These are phyloP conservation scores for Anthoscopus minutus DNA, from an alignment of 2,113 vertebrate species.

Conservation along the genomic window DNA sequence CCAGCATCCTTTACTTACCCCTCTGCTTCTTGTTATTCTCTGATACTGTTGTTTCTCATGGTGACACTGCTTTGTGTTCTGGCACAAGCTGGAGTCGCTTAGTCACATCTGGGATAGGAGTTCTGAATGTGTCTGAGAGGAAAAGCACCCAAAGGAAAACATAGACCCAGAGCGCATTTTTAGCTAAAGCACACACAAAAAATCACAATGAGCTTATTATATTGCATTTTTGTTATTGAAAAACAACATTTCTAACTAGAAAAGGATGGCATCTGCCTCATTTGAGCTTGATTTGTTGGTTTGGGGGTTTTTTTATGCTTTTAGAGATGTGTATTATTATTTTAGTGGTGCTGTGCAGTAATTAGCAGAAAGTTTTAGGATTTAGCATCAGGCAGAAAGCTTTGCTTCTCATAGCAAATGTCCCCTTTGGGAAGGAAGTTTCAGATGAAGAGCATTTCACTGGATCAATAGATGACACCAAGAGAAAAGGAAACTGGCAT, in stretches of 20 bases:
- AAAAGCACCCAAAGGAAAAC: not conserved
- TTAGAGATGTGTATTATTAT: not conserved
- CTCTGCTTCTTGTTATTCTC: not conserved
- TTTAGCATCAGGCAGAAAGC: not conserved
- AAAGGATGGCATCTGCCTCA: not conserved
- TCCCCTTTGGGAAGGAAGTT: conserved; percentile 37
- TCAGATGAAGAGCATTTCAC: conserved; percentile 7
- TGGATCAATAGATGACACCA: conserved; percentile 24
- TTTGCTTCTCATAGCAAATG: not conserved
- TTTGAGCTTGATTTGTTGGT: not conserved
- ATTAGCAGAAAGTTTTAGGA: not conserved
- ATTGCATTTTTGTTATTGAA: not conserved
- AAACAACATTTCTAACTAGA: not conserved
- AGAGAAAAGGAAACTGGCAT: conserved; percentile 4
- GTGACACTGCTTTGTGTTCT: not conserved
- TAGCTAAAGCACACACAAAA: not conserved
- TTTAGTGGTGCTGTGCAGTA: not conserved
- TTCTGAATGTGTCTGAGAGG: not conserved
- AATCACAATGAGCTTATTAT: not conserved
- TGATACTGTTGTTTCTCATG: not conserved
- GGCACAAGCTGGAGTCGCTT: not conserved
- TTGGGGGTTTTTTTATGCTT: not conserved
- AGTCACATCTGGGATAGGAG: not conserved
- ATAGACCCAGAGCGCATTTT: not conserved
- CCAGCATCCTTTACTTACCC: not conserved